phyloP scores from a whole-genome alignment of 2,888 invertebrate genomes.

The Andrena trimmerana region DNA sequence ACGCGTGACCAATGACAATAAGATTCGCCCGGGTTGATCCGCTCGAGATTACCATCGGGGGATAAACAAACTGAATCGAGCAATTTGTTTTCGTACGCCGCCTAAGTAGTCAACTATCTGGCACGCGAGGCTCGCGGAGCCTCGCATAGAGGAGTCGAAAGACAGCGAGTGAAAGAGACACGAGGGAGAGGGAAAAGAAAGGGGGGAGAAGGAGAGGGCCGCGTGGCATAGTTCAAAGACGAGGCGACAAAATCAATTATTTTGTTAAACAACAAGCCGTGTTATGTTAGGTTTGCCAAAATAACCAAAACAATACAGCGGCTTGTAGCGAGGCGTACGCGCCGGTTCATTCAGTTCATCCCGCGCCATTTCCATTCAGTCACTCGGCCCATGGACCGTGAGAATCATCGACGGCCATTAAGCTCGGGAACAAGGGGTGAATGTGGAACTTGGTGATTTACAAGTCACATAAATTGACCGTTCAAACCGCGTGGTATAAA shows the following conservation, averaged over 20 bases:
- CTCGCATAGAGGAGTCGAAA: constrained; percentile 38
- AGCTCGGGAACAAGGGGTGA: background rate
- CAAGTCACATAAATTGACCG: background rate
- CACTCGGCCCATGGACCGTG: constrained; percentile 34
- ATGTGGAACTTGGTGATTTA: background rate
- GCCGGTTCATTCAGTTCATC: constrained; percentile 64
- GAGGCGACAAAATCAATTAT: constrained; percentile 83
- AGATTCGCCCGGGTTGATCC: constrained; percentile 42
- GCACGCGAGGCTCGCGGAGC: constrained; percentile 66
- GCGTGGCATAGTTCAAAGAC: constrained; percentile 63
- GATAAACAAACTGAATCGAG: constrained; percentile 75
- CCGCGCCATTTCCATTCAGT: constrained; percentile 61
- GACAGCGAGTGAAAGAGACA: constrained; percentile 30
- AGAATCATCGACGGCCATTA: constrained; percentile 22
- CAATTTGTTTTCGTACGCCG: constrained; percentile 78
- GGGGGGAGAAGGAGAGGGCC: constrained; percentile 32
- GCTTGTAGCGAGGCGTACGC: constrained; percentile 57
- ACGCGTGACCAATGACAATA: constrained; percentile 20
- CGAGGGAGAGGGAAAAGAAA: constrained; percentile 13
- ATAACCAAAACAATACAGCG: constrained; percentile 82
- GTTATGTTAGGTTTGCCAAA: constrained; percentile 84
- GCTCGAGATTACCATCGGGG: constrained; percentile 49
- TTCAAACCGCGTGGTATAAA: too few species aligned
- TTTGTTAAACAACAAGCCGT: constrained; percentile 84
- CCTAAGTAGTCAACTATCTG: constrained; percentile 75